Conservation (phyloP, 2,888 invertebrate species). For the Chelonus formosanus region DNA sequence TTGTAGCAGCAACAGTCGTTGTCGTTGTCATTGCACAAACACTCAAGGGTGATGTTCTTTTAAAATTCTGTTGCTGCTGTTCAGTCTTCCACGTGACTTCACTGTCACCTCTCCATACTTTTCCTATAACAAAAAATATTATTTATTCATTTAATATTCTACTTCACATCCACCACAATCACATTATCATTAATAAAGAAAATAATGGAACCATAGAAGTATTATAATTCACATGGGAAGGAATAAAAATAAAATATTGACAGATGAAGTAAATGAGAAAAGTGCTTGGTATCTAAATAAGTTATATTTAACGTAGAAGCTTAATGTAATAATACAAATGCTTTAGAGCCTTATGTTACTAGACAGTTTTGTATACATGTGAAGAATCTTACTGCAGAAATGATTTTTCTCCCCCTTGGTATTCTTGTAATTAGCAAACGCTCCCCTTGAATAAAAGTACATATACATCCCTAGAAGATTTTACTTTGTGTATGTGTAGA, state of each 20-base stretch:
- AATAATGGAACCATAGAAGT: not conserved
- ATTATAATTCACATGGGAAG: slow-evolving; percentile 8
- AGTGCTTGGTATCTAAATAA: slow-evolving; percentile 33
- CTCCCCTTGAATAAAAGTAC: slow-evolving; percentile 35
- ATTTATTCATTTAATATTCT: slow-evolving; percentile 3
- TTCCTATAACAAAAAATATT: slow-evolving; percentile 48
- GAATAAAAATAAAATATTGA: slow-evolving; percentile 22
- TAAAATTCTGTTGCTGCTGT: slow-evolving; percentile 45
- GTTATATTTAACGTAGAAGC: slow-evolving; percentile 31
- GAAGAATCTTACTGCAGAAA: slow-evolving; percentile 44
- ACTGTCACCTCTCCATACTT: slow-evolving; percentile 61
- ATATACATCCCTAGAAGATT: slow-evolving; percentile 20
- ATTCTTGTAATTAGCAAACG: slow-evolving; percentile 56
- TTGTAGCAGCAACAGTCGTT: slow-evolving; percentile 51
- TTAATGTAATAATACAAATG: slow-evolving; percentile 39
- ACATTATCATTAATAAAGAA: not conserved
- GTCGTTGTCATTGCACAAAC: slow-evolving; percentile 45
- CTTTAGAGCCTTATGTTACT: slow-evolving; percentile 35
- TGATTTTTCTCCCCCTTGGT: slow-evolving; percentile 48
- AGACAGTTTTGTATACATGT: slow-evolving; percentile 26
- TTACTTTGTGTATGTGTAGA: slow-evolving; percentile 4
- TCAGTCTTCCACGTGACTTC: slow-evolving; percentile 61
- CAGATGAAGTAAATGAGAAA: slow-evolving; percentile 35
- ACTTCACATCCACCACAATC: not conserved
- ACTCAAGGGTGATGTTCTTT: slow-evolving; percentile 54